These are phyloP conservation scores for Parapristionchus giblindavisi DNA, from an alignment of 2,888 invertebrate species.

Conservation along the genomic window DNA sequence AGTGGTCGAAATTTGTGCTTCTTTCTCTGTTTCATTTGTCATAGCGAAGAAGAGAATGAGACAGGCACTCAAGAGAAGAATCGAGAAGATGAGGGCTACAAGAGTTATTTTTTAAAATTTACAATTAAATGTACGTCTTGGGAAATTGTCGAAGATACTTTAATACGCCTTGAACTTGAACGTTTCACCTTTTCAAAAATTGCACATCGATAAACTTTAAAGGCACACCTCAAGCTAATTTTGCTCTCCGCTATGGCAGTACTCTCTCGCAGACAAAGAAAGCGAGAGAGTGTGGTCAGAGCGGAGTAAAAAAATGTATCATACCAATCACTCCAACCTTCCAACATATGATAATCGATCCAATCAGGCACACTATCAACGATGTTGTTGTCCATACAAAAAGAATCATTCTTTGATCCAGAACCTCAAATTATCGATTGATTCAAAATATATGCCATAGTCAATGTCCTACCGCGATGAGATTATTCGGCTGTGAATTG, in stretches of 20 bases:
- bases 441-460: neutral
- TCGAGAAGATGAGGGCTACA: neutral
- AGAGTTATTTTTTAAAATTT: too few species aligned
- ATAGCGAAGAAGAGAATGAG: slow-evolving; percentile 21
- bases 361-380: neutral
- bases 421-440: slow-evolving; percentile 42
- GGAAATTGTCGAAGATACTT: too few species aligned
- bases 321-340: neutral
- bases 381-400: slow-evolving; percentile 42
- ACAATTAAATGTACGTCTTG: too few species aligned
- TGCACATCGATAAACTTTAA: too few species aligned
- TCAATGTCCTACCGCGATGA: neutral
- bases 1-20: neutral
- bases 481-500: neutral
- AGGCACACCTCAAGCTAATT: too few species aligned
- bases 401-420: slow-evolving; percentile 51
- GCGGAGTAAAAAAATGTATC: too few species aligned
- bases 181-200: too few species aligned
- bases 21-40: slow-evolving; percentile 8
- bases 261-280: too few species aligned
- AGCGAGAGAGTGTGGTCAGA: too few species aligned
- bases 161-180: too few species aligned
- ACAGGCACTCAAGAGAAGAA: neutral
- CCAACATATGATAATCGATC: neutral
- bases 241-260: too few species aligned